Percentiles rank a stretch among this genome's conserved stretches.
phyloP scores from a whole-genome alignment of 1,140 invertebrate genomes.

The Lysiphlebus fabarum region DNA sequence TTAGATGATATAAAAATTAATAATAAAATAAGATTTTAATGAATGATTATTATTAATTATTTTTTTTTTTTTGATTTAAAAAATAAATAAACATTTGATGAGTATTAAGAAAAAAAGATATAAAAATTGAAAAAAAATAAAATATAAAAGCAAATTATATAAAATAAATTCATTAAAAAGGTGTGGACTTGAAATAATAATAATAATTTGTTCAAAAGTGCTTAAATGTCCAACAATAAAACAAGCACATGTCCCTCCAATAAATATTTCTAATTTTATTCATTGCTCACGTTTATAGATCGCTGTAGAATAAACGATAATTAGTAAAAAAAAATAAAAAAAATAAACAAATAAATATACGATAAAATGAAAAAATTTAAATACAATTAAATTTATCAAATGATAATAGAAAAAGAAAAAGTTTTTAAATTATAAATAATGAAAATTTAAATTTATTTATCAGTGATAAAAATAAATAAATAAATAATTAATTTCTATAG shows the following conservation, averaged over 20 bases:
- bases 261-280: slow-evolving; percentile 34
- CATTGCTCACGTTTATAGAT: slow-evolving; percentile 36
- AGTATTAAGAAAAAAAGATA: slow-evolving; percentile 1
- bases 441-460: too few relatives aligned
- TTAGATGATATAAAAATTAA: too few relatives aligned
- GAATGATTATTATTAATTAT: too few relatives aligned
- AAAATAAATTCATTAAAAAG: too few relatives aligned
- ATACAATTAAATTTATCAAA: background rate
- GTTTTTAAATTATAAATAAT: too few relatives aligned
- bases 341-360: too few relatives aligned
- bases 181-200: background rate
- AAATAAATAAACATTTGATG: too few relatives aligned
- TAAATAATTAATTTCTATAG: slow-evolving; percentile 5
- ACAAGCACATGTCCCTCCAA: slow-evolving; percentile 38
- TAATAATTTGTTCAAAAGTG: slow-evolving; percentile 20
- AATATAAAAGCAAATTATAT: too few relatives aligned
- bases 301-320: slow-evolving; percentile 18
- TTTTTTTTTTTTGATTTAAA: too few relatives aligned
- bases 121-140: slow-evolving; percentile 4
- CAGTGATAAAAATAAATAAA: too few relatives aligned
- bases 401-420: too few relatives aligned
- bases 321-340: slow-evolving; percentile 9
- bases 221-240: slow-evolving; percentile 20
- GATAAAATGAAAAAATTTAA: background rate
- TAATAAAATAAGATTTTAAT: too few relatives aligned